A percentile compares a stretch with the other conserved stretches of the same genome.
phyloP scores from a whole-genome alignment of 2,113 vertebrate genomes.

The Hippocampus barbouri region DNA sequence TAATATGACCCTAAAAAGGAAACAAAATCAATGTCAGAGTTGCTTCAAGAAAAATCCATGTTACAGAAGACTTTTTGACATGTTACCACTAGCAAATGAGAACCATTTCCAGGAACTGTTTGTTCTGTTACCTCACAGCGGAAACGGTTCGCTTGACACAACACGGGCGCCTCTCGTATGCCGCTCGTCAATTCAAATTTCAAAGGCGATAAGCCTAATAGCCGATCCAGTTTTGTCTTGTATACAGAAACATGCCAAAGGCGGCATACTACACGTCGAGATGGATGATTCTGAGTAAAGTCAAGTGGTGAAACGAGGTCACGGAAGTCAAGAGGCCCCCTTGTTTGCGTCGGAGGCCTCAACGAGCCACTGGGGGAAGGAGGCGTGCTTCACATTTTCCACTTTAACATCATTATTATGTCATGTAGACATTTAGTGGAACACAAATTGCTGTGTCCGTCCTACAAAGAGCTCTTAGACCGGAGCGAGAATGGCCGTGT shows the following conservation, averaged over 20 bases:
- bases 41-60: neutral
- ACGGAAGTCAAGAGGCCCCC: constrained; percentile 25
- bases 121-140: constrained; percentile 19
- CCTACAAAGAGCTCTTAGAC: constrained; percentile 51
- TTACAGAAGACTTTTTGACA: constrained; percentile 5
- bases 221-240: neutral
- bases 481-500: neutral
- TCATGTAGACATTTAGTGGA: constrained; percentile 18
- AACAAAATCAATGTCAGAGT: neutral
- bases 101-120: constrained; percentile 29
- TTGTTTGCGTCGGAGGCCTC: constrained; percentile 8
- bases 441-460: constrained; percentile 6
- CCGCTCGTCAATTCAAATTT: neutral
- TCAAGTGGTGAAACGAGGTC: constrained; percentile 32
- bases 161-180: neutral
- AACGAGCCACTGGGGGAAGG: neutral
- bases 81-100: neutral
- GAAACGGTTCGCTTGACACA: constrained; percentile 4
- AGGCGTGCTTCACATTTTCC: constrained; percentile 12
- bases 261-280: neutral
- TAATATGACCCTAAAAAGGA: neutral
- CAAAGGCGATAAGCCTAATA: neutral
- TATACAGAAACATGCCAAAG: neutral
- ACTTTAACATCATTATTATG: constrained; percentile 17
- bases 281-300: neutral